Evolutionary conservation across 2,797 vertebrate species (phyloP), one percentile per base, ranked within the genome.

Genomic region (Molossus molossus): DNA sequence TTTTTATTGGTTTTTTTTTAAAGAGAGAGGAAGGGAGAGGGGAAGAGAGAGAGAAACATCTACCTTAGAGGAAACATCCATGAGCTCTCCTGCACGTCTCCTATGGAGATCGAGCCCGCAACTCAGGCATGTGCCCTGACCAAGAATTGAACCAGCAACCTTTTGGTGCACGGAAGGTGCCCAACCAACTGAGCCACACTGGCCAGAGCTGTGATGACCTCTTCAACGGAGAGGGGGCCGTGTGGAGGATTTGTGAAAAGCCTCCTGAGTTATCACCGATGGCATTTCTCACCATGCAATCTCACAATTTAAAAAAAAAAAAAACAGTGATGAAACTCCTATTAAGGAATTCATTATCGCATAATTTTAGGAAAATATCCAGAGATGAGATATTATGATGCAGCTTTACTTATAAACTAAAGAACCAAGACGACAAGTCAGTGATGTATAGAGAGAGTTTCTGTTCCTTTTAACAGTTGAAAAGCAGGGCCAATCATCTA

Each of bases 161-260:
- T 67, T 33, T n/a, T 1, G 13, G 65, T 67, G 65, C 65, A 33
- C 29, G 33, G 65, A 13, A 9, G n/a, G 29, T 0, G 3, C 15
- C 65, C 64, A 65, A 29, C 6, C 15, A 65, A 65, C 64, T 65
- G 64, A 65, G 64, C 64, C n/a, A n/a, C 29, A 65, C 29, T 1
- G 7, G 64, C 29, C 65, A 67, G 65, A 29, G n/a, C 65, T 84
- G 81, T 93, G 80, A 96, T 96, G 90, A 85, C 80, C 97, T 98
- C 75, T 94, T 70, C 73, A 76, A 11, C 75, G 65, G 48, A 92
- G 89, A 96, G 18, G 58, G 55, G 76, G 9, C 87, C 95, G 1
- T 91, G 96, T 50, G 96, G 88, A 97, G 94, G 27, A 96, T 97
- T 90, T 67, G 18, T 53, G 95, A 90, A 69, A 17, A 95, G 80